Conservation (phyloP, 2,888 invertebrate species). For the Achlya flavicornis region DNA sequence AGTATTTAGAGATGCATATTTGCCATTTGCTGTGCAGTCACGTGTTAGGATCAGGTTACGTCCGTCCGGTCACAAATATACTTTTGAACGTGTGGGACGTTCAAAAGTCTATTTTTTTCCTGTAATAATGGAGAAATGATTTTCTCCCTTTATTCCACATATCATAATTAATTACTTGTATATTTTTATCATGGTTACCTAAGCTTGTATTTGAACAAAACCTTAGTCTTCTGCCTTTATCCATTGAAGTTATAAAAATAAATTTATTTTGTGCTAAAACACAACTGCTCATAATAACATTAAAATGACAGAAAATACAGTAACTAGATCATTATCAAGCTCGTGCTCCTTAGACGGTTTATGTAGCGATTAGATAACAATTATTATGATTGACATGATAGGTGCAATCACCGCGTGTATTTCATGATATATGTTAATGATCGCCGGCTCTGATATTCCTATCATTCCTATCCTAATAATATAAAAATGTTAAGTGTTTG, state of each 20-base stretch:
- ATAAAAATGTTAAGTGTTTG: not conserved
- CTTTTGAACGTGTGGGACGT: no score
- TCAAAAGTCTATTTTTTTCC: no score
- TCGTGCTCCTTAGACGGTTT: not conserved
- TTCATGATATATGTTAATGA: not conserved
- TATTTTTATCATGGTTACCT: no score
- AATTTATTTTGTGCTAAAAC: no score
- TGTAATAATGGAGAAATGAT: no score
- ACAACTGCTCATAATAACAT: not conserved
- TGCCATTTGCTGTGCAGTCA: not conserved
- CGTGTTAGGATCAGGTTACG: no score
- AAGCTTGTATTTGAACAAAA: no score
- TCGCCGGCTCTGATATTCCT: not conserved
- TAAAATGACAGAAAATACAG: not conserved
- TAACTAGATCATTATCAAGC: not conserved
- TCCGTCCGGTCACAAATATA: no score
- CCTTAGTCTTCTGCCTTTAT: no score
- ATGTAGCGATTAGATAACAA: constrained; percentile 1
- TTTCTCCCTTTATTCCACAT: no score
- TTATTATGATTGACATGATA: not conserved
- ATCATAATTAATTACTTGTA: no score
- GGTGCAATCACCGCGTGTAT: not conserved
- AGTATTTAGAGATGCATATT: not conserved
- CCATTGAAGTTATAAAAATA: no score
- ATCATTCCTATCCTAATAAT: not conserved